Evolutionary conservation across 1,140 invertebrate genomes (phyloP), one percentile per base, ranked within the genome.

Genomic region (Drosophila subobscura): DNA sequence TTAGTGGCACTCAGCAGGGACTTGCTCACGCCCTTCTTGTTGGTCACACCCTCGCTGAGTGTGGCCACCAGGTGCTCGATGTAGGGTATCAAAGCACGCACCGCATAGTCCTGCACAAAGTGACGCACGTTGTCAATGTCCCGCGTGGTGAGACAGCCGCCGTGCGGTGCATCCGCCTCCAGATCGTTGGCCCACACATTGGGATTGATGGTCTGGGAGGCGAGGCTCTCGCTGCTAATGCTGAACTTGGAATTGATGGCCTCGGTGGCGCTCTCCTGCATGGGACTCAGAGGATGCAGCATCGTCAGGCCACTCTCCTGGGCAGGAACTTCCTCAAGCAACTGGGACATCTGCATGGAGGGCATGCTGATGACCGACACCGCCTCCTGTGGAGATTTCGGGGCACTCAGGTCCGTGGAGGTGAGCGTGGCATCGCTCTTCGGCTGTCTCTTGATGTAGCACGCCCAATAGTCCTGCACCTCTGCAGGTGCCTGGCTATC

Each of bases 1-100:
- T 98, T 98, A 5, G 98, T 98, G 6, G 97, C 98, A 92, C 96
- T 98, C 47, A 99, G 94, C 41, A 99, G 92, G 2, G 97, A 98
- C 84, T 97, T 94, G 90, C 97, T 98, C 0, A 98, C 95, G 6
- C 97, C 97, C 92, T 98, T 98, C 85, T 96, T 96, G 84, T 96
- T 97, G 16, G 96, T 94, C 92, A 96, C 96, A 68, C 96, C 94
- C 90, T 99, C 98, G 92, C 95, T 96, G 16, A 99, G 92, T 54
- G 95, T 92, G 70, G 93, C 94, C 77, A 99, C 96, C 91, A 97
- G 95, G 84, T 95, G 95, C 91, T 99, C 98, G 45, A 97, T 94
- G 92, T 97, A 97, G 27, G 98, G 98, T 57, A 99, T 93, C 27
- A 99, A 92, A 23, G 96, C 96, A 86, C 96, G 95, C n/a, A 95